Evolutionary conservation across 1,140 invertebrate genomes (phyloP).

Genomic region (Zaprionus ornatus): DNA sequence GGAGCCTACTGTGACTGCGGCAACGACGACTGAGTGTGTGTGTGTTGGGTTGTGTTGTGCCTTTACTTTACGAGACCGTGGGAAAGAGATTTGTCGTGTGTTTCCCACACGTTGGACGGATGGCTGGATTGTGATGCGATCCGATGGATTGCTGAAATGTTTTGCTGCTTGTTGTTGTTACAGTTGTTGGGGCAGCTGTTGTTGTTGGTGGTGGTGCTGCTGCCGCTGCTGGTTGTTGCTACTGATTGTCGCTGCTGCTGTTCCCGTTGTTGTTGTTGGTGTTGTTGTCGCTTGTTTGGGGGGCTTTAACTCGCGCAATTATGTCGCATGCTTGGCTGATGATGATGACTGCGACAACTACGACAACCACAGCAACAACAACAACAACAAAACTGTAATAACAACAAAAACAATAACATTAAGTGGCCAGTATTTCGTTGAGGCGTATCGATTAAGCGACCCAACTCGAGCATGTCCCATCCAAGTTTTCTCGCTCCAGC

Average conservation of each 20-base stretch:
- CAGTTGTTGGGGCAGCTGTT: slow-evolving; percentile 25
- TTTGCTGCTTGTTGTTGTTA: slow-evolving; percentile 65
- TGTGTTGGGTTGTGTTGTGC: slow-evolving; percentile 63
- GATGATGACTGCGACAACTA: slow-evolving; percentile 81
- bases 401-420: slow-evolving; percentile 41
- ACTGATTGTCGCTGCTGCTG: slow-evolving; percentile 51
- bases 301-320: slow-evolving; percentile 82
- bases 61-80: slow-evolving; percentile 85
- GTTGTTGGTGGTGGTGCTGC: slow-evolving; percentile 38
- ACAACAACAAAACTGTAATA: slow-evolving; percentile 30
- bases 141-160: slow-evolving; percentile 82
- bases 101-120: slow-evolving; percentile 86
- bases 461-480: slow-evolving; percentile 30
- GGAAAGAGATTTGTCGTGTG: slow-evolving; percentile 86
- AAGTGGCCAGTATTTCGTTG: slow-evolving; percentile 62
- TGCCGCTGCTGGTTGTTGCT: slow-evolving; percentile 47
- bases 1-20: slow-evolving; percentile 43
- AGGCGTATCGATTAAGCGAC: slow-evolving; percentile 77
- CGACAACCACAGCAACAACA: slow-evolving; percentile 27
- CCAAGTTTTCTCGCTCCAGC: slow-evolving; percentile 12
- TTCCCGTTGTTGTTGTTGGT: slow-evolving; percentile 24
- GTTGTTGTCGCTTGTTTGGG: slow-evolving; percentile 41
- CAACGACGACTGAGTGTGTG: slow-evolving; percentile 28
- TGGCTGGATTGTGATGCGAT: slow-evolving; percentile 84
- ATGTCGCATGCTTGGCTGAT: slow-evolving; percentile 83